phyloP scores from a whole-genome alignment of 37 sponge, comb jelly and placozoan genomes.

The Geodia barretti region DNA sequence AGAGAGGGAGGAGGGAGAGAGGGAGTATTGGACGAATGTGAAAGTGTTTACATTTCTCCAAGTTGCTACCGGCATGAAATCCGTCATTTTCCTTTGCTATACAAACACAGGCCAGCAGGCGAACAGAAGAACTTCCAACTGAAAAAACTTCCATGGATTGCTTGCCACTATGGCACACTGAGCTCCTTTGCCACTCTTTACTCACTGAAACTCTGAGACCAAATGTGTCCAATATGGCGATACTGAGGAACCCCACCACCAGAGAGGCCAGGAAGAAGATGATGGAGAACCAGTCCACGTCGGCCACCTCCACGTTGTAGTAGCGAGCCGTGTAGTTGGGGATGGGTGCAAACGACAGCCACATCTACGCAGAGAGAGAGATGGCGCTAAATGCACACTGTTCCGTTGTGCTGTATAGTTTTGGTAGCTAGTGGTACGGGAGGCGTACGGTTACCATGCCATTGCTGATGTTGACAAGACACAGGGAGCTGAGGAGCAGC shows the following conservation, averaged over 20 bases:
- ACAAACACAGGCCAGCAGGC: too few species aligned
- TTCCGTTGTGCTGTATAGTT: too few species aligned
- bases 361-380: conserved; percentile 31
- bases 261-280: conserved; percentile 51
- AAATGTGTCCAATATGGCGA: conserved; percentile 58
- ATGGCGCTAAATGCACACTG: neutral
- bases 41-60: too few species aligned
- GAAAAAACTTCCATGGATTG: too few species aligned
- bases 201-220: conserved; percentile 64
- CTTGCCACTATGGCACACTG: too few species aligned
- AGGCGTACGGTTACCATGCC: conserved; percentile 57
- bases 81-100: too few species aligned
- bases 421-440: neutral
- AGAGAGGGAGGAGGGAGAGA: neutral
- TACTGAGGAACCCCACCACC: conserved; percentile 54
- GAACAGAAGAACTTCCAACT: too few species aligned
- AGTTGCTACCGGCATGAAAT: too few species aligned
- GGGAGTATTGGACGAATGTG: too few species aligned
- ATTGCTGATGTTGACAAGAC: conserved; percentile 70
- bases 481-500: conserved; percentile 60
- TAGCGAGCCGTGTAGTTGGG: conserved; percentile 37
- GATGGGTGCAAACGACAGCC: conserved; percentile 75
- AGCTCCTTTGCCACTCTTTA: neutral
- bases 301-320: conserved; percentile 22
- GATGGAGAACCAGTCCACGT: conserved; percentile 58